These are phyloP conservation scores for Mercenaria mercenaria DNA, from an alignment of 1,140 invertebrate genomes.

Conservation along the genomic window DNA sequence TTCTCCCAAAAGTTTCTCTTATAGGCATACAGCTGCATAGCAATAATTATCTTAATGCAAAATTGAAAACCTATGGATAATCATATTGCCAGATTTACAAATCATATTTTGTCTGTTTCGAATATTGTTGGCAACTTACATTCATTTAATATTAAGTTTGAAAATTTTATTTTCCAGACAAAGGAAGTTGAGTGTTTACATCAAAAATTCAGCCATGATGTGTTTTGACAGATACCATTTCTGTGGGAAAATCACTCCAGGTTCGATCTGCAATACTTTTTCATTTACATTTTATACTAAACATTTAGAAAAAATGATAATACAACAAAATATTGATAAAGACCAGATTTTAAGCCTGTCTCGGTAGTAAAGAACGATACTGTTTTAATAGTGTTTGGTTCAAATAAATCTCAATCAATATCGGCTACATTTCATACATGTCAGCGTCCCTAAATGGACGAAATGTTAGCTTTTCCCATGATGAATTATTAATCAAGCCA, in stretches of 20 bases:
- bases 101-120: too few relatives aligned
- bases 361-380: background rate
- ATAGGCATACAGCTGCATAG: too few relatives aligned
- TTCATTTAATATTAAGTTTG: too few relatives aligned
- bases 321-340: background rate
- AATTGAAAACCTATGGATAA: too few relatives aligned
- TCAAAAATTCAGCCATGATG: too few relatives aligned
- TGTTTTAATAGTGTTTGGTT: background rate
- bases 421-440: constrained; percentile 26
- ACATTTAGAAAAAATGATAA: background rate
- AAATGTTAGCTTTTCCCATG: constrained; percentile 49
- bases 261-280: background rate
- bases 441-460: background rate
- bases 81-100: too few relatives aligned
- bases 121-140: too few relatives aligned
- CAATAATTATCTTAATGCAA: too few relatives aligned
- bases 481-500: constrained; percentile 36
- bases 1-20: too few relatives aligned
- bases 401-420: constrained; percentile 37
- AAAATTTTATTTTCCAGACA: too few relatives aligned
- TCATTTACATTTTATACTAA: background rate
- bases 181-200: too few relatives aligned
- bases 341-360: background rate
- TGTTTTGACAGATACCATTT: too few relatives aligned
- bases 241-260: background rate